Evolutionary conservation across 2,888 invertebrate species (phyloP), one percentile per base, ranked within the genome.

Genomic region (Conchocele bisecta): DNA sequence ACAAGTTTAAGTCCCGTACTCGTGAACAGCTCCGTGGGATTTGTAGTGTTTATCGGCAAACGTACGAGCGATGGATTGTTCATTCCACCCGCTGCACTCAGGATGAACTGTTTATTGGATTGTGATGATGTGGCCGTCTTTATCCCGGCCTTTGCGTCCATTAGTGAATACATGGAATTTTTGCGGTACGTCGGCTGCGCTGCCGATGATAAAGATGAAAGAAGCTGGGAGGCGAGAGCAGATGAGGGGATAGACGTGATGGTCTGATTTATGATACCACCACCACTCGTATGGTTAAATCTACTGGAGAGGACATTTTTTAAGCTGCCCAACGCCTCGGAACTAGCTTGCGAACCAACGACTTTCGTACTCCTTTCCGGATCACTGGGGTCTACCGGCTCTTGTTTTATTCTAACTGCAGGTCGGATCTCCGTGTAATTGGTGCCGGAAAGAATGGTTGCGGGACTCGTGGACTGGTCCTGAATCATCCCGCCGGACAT

Each of bases 301-400:
- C 70, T 53, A 11, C 69, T 54, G 17, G 50, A 56, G 0, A 75
- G 46, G n/a, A 73, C 61, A 48, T 29, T 53, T 61, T 73, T 73
- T 35, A 75, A 46, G 22, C 31, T 42, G 7, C 61, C 61, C 28
- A 74, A 29, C 15, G 77, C 69, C 22, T 59, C 60, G 24, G 29
- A 33, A 31, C 65, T 69, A 17, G 74, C 69, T 46, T 60, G 59
- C 3, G 3, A 11, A 26, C 20, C 44, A 3, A 15, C 17, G 11
- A 35, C 35, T 33, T 44, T 54, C 20, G 13, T 17, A 9, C 29
- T 26, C n/a, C 41, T 26, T 6, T 37, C 42, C 5, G 35, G 33
- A 29, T 60, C 60, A 57, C 71, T 70, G 9, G 70, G 66, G 35
- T 78, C 77, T 0, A 71, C 17, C 3, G 77, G 77, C 24, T 78